Percentiles rank a stretch among this genome's conserved stretches.
These are phyloP conservation scores for Heteromurus nitidus DNA, from an alignment of 2,888 invertebrate genomes.

Conservation along the genomic window DNA sequence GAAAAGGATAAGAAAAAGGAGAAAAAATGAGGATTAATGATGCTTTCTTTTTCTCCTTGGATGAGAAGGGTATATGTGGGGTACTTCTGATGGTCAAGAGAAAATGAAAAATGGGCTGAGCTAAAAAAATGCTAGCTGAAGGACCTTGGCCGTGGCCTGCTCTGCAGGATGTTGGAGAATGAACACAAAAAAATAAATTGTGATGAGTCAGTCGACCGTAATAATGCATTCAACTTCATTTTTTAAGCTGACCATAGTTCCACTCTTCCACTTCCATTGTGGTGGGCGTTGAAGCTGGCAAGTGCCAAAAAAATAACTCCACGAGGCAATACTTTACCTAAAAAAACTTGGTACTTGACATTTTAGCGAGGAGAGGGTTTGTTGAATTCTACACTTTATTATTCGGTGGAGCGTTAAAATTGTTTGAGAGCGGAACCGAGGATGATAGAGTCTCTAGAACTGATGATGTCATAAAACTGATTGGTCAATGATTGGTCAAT, in stretches of 20 bases:
- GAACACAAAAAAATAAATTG: constrained; percentile 10
- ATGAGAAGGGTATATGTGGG: not conserved
- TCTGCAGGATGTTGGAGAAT: too few relatives aligned
- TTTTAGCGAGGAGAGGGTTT: too few relatives aligned
- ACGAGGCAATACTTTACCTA: not conserved
- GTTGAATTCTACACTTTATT: too few relatives aligned
- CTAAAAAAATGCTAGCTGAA: too few relatives aligned
- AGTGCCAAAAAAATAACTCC: not conserved
- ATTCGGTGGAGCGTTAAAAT: not conserved
- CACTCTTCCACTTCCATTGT: not conserved
- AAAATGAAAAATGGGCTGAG: constrained; percentile 37
- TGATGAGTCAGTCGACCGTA: constrained; percentile 16
- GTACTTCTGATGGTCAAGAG: too few relatives aligned
- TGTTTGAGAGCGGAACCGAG: not conserved
- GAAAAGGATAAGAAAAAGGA: not conserved
- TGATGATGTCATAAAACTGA: constrained; percentile 18
- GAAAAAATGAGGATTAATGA: constrained; percentile 13
- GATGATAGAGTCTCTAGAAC: not conserved
- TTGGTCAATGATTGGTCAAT: not conserved
- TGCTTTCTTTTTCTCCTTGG: not conserved
- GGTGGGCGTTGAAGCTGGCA: not conserved
- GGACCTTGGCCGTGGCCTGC: constrained; percentile 39
- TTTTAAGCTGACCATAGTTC: not conserved
- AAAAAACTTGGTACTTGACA: not conserved
- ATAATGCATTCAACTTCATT: constrained; percentile 22